Base-by-base conservation (phyloP, 2,888 invertebrate species). In the Endotricha flammealis region DNA sequence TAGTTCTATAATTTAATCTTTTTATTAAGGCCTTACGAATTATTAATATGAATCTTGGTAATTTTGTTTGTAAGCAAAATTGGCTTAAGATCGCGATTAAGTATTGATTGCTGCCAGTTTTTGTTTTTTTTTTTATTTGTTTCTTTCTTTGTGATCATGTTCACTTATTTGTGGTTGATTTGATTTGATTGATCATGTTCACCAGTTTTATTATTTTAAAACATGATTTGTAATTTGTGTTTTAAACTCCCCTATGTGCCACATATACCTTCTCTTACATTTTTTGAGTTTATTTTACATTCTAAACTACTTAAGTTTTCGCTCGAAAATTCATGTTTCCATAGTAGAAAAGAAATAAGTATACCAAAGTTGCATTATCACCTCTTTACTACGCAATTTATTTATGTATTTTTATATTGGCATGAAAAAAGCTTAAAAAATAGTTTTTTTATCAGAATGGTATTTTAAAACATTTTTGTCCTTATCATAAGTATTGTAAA, bases 21-120 rank as follows among this genome's bases (percentile, higher is more conserved):
- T 41, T 43, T 27, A 41, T 43, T 41, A 43, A 41, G 34, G 12
- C 33, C 47, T 44, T 29, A 34, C 39, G 39, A 39, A 48, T 51
- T 44, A 45, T 53, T 48, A 42, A 49, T 41, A 45, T 29, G 64
- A 68, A 73, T 83, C 86, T 86, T 86, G 64, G 83, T 80, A 75
- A 80, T 86, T 85, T 86, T 86, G 86, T 77, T 65, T 36, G 32
- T 55, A 54, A 56, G 75, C 86, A 86, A 86, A 85, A 85, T 86
- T 70, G 46, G 64, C 82, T 79, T 83, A 86, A 86, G 86, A 83
- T 85, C 66, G 61, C 65, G 50, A 55, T 46, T 46, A 32, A 39
- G 41, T 43, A 42, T 38, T 41, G 34, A 43, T 46, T 42, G 46
- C 39, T 44, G 44, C 46, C 44, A 44, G 44, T 29, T 47, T 48